Evolutionary conservation across 2,113 vertebrate species (phyloP).

Genomic region (Acrocephalus kingi): DNA sequence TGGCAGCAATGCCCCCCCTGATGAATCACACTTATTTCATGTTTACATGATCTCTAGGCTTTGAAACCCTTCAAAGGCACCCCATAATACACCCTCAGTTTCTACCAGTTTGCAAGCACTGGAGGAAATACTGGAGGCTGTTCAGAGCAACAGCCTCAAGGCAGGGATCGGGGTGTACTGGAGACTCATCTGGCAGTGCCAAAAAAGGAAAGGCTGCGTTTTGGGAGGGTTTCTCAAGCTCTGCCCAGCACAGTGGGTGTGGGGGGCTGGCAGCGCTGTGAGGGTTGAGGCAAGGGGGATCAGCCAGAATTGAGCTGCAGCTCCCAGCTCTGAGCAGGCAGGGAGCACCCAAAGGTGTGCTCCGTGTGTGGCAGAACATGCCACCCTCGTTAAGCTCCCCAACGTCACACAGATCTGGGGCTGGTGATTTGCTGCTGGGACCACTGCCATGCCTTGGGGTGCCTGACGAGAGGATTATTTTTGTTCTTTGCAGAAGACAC

Average conservation of each 20-base stretch:
- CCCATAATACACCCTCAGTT: not conserved
- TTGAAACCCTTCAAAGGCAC: not conserved
- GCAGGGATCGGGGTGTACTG: not conserved
- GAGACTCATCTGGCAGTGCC: not conserved
- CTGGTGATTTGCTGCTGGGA: conserved; percentile 44
- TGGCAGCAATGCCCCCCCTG: not conserved
- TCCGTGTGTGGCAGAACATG: not conserved
- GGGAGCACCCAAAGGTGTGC: not conserved
- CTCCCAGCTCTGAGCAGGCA: not conserved
- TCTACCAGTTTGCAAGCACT: not conserved
- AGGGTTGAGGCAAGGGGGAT: not conserved
- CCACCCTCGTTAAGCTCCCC: not conserved
- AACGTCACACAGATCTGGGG: not conserved
- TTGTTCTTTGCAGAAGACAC: conserved; percentile 44
- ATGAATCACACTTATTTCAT: not conserved
- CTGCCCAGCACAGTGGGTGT: not conserved
- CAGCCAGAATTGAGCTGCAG: not conserved
- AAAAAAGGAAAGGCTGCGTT: not conserved
- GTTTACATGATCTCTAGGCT: not conserved
- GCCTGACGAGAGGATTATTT: conserved; percentile 41
- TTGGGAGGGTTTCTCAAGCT: not conserved
- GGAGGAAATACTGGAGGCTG: not conserved
- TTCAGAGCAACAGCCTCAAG: not conserved
- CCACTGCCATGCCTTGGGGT: conserved; percentile 38
- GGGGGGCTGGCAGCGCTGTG: not conserved